These are phyloP conservation scores for Vulpes vulpes DNA, from an alignment of 2,113 vertebrate species.

Conservation along the genomic window DNA sequence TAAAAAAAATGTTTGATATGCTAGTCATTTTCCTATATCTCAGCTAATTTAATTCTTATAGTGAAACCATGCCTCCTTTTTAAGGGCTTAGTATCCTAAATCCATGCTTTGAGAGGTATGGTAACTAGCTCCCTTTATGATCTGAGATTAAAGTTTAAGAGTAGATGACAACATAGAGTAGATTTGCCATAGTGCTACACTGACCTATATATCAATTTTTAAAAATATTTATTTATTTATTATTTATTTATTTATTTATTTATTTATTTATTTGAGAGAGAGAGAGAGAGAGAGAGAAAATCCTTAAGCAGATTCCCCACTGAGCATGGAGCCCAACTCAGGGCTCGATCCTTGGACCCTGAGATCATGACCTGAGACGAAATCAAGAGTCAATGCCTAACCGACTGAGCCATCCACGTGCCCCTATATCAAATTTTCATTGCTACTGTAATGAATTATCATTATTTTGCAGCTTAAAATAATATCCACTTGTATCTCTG, in stretches of 20 bases:
- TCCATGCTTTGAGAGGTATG: neutral
- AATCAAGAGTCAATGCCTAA: neutral
- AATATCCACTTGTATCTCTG: neutral
- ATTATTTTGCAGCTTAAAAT: neutral
- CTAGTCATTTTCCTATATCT: conserved; percentile 8
- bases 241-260: neutral
- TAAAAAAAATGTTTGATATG: neutral
- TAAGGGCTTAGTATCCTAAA: neutral
- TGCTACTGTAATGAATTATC: neutral
- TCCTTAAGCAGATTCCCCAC: neutral
- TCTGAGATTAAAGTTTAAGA: neutral
- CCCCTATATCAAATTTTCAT: neutral
- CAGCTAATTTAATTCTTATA: conserved; percentile 11
- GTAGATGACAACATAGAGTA: neutral
- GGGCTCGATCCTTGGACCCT: neutral
- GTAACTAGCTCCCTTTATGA: neutral
- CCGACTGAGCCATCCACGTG: neutral
- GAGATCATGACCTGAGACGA: neutral
- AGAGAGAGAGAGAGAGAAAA: neutral
- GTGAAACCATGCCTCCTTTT: neutral
- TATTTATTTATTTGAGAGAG: neutral
- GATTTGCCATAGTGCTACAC: neutral
- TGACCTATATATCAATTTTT: neutral
- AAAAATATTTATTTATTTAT: neutral
- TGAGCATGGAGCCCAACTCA: neutral